These are phyloP conservation scores for Psilopsiagon aurifrons DNA, from an alignment of 2,113 vertebrate genomes.

Conservation along the genomic window DNA sequence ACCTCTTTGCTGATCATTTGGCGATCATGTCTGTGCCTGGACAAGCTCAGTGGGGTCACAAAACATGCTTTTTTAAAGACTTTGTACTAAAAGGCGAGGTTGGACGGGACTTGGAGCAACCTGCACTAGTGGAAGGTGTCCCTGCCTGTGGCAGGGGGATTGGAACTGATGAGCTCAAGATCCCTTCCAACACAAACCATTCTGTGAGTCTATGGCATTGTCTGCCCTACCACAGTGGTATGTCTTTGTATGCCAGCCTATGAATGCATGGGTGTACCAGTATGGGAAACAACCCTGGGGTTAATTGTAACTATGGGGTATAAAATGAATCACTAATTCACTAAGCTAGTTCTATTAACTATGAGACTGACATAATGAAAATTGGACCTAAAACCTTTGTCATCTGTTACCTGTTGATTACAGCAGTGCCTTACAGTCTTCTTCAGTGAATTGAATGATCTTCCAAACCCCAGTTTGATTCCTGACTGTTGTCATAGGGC, in stretches of 20 bases:
- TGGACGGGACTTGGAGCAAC: not conserved
- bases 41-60: not conserved
- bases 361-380: not conserved
- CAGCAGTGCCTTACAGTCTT: not conserved
- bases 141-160: not conserved
- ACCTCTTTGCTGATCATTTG: not conserved
- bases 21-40: fast-evolving
- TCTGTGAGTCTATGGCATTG: not conserved
- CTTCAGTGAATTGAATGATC: not conserved
- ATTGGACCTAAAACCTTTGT: not conserved
- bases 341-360: not conserved
- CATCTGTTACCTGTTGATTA: not conserved
- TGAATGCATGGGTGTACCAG: too few relatives aligned
- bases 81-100: not conserved
- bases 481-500: not conserved
- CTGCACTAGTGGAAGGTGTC: not conserved
- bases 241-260: not conserved
- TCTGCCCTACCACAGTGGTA: not conserved
- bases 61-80: not conserved
- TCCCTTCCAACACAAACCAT: not conserved
- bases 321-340: not conserved
- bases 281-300: not conserved
- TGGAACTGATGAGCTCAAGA: not conserved
- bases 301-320: not conserved
- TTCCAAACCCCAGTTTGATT: not conserved